These are phyloP conservation scores for Fissipunctia ypsillon DNA, from an alignment of 2,888 invertebrate genomes.

Conservation along the genomic window DNA sequence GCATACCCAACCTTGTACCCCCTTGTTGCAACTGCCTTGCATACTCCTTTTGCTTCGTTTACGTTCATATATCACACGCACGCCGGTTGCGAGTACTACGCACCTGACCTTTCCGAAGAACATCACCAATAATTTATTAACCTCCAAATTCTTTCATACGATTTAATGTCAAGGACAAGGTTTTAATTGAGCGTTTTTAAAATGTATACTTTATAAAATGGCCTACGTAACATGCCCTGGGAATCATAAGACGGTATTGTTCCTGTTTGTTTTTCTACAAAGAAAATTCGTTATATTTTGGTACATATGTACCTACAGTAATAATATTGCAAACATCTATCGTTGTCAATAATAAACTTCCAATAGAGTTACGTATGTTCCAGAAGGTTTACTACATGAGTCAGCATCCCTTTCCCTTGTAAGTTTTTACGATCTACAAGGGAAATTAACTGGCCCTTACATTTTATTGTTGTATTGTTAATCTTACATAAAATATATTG, in stretches of 20 bases:
- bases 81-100: too few relatives aligned
- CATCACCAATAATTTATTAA: too few relatives aligned
- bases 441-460: slow-evolving; percentile 25
- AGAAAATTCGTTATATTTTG: not conserved
- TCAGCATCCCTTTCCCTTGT: slow-evolving; percentile 29
- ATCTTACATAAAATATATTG: not conserved
- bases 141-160: too few relatives aligned
- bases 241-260: not conserved
- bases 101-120: too few relatives aligned
- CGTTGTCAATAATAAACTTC: slow-evolving; percentile 11
- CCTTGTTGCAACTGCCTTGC: too few relatives aligned
- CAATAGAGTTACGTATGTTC: too few relatives aligned
- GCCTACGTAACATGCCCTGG: not conserved
- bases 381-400: slow-evolving; percentile 25
- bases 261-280: not conserved
- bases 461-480: slow-evolving; percentile 25
- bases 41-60: too few relatives aligned
- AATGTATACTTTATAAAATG: not conserved
- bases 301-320: not conserved
- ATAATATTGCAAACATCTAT: not conserved
- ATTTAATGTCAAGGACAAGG: not conserved
- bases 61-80: too few relatives aligned
- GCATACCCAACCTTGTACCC: too few relatives aligned
- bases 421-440: slow-evolving; percentile 36
- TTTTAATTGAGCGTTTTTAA: not conserved